Evolutionary conservation across 1,140 invertebrate genomes (phyloP).

Genomic region (Rhysida immarginata): DNA sequence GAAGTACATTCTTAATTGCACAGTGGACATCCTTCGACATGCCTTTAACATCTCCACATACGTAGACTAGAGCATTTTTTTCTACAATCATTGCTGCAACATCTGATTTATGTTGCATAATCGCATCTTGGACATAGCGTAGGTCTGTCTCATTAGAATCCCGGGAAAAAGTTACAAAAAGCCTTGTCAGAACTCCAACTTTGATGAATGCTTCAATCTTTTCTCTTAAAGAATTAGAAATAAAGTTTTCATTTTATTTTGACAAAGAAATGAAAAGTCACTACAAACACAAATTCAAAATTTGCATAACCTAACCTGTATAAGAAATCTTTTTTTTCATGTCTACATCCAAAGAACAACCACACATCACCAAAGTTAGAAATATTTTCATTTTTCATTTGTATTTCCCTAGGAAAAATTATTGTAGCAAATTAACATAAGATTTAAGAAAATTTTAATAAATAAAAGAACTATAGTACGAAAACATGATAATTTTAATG

Average conservation of each 20-base stretch:
- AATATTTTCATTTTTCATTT: conserved; percentile 18
- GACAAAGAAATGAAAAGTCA: too few species aligned
- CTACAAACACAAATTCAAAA: too few species aligned
- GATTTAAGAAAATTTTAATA: neutral
- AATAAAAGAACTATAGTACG: neutral
- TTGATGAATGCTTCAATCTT: too few species aligned
- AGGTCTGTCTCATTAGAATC: conserved; percentile 33
- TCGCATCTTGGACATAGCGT: conserved; percentile 44
- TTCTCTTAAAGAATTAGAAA: too few species aligned
- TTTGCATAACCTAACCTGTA: too few species aligned
- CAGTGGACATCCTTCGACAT: conserved; percentile 47
- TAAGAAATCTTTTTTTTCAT: conserved; percentile 44
- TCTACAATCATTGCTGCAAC: conserved; percentile 42
- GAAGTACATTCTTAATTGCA: neutral
- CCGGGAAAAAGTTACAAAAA: conserved; percentile 46
- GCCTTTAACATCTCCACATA: conserved; percentile 59
- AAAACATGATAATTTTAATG: neutral
- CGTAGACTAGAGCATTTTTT: conserved; percentile 41
- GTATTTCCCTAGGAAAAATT: conserved; percentile 22
- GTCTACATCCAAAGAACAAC: conserved; percentile 61
- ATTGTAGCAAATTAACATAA: neutral
- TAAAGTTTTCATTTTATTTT: too few species aligned
- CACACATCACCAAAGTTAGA: conserved; percentile 30
- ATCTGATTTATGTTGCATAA: conserved; percentile 36
- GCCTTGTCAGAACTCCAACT: conserved; percentile 38